Base-by-base conservation (phyloP, 2,113 vertebrate species). In the Gavia stellata region DNA sequence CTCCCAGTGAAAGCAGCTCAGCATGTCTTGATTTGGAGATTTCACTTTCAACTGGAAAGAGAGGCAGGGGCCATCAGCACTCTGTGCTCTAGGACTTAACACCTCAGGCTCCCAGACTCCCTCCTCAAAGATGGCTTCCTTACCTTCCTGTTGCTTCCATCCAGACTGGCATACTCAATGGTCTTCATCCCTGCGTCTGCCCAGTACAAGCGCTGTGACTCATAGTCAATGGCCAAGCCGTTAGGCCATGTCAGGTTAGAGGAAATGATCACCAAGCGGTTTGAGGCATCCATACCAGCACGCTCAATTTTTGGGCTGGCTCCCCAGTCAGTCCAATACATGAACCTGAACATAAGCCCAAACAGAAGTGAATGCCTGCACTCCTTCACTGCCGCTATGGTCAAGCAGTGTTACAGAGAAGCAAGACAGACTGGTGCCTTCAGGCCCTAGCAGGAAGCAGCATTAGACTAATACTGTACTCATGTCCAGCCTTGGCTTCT, bases 311-410 rank as follows among this genome's bases (percentile, higher is more conserved):
- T 99, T 6, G 99, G 99, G 94, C 98, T 99, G n/a, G 99, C 98
- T 18, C 99, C 99, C 99, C 99, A 99, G 96, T 99, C 99, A 23
- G 99, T 99, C 99, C 99, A 99, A 92, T 99, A 99, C 99, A 99
- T 99, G 97, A 99, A 99, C 83, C 99, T 99, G 91, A 33, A 81
- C 49, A 88, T n/a, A 86, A 88, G 66, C 25, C 90, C 56, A 91
- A 68, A 94, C 6, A 92, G 42, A 78, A 89, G 50, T 77, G 63
- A 92, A 58, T 84, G 49, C 4, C 40, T 26, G 13, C 21, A n/a
- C 14, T 87, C 50, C 47, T 87, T n/a, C 45, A 45, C 61, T 81
- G 45, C 38, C 59, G 29, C 29, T 70, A 45, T 1, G 7, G 52
- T 38, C 33, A 56, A 21, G 24, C 29, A 80, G 44, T 6, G 16